Conservation (phyloP, 2,113 vertebrate genomes). For the Notothenia coriiceps region DNA sequence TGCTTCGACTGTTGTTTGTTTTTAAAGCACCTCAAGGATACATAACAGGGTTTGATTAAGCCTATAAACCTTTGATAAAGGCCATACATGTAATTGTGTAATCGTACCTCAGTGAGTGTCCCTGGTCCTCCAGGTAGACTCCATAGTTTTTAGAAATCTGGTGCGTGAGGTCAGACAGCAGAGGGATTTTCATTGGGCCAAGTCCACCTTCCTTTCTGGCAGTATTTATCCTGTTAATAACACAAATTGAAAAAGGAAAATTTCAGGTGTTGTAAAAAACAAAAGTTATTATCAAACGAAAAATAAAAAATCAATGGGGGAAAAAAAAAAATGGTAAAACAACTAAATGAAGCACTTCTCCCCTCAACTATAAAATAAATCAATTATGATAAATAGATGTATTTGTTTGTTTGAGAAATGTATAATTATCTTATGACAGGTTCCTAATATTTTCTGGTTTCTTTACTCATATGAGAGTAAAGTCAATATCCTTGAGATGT, state of each 20-base stretch:
- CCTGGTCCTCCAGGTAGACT: conserved; percentile 95
- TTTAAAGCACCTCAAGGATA: not conserved
- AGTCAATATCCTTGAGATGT: too few relatives aligned
- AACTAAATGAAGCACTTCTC: too few relatives aligned
- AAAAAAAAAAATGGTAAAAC: not conserved
- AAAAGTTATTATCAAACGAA: not conserved
- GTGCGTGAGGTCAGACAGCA: conserved; percentile 95
- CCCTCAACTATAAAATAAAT: too few relatives aligned
- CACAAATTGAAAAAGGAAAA: not conserved
- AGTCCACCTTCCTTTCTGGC: conserved; percentile 95
- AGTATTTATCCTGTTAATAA: conserved; percentile 91
- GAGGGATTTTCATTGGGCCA: conserved; percentile 93
- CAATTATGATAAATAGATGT: too few relatives aligned
- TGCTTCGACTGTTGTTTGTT: not conserved
- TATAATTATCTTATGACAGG: too few relatives aligned
- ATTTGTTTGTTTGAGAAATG: too few relatives aligned
- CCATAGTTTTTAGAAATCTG: conserved; percentile 98
- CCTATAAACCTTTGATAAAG: not conserved
- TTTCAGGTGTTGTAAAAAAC: not conserved
- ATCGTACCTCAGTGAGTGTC: conserved; percentile 92
- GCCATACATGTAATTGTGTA: conserved; percentile 8
- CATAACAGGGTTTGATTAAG: not conserved
- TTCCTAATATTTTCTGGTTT: too few relatives aligned
- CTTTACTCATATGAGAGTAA: too few relatives aligned
- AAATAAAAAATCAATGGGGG: not conserved